A percentile compares a stretch with the other conserved stretches of the same genome.
Conservation (phyloP, 2,888 invertebrate species). For the Dugesia japonica region DNA sequence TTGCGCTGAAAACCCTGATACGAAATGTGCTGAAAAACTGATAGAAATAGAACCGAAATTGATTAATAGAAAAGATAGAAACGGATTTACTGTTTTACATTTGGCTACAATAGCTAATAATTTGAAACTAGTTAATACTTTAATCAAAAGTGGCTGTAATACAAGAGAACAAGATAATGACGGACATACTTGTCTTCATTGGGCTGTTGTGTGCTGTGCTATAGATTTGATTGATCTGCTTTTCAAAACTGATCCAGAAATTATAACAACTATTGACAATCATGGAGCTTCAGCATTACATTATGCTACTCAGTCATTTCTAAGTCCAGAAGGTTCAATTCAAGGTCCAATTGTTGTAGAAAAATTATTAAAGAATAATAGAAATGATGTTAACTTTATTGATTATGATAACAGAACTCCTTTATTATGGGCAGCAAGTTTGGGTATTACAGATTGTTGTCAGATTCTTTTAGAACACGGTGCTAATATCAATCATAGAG, state of each 20-base stretch:
- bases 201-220: constrained; percentile 89
- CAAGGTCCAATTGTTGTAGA: constrained; percentile 54
- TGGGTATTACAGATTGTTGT: constrained; percentile 79
- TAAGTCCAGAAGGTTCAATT: constrained; percentile 35
- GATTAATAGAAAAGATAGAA: constrained; percentile 53
- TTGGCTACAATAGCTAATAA: constrained; percentile 59
- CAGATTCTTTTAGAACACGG: constrained; percentile 71
- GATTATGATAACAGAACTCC: constrained; percentile 86
- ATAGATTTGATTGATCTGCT: constrained; percentile 70
- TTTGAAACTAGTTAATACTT: constrained; percentile 55
- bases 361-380: constrained; percentile 56
- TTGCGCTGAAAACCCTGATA: constrained; percentile 59
- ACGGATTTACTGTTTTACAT: constrained; percentile 83
- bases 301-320: constrained; percentile 92
- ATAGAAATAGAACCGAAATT: constrained; percentile 61
- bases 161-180: constrained; percentile 77
- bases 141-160: constrained; percentile 72
- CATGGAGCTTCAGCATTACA: constrained; percentile 86
- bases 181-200: constrained; percentile 83
- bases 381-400: constrained; percentile 65
- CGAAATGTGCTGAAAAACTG: constrained; percentile 59
- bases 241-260: constrained; percentile 65
- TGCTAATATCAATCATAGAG: constrained; percentile 63
- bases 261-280: constrained; percentile 66
- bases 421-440: constrained; percentile 86